Percentiles rank a stretch among this genome's conserved stretches.
Conservation (phyloP, 2,888 invertebrate genomes). For the Drosophila engyochracea region DNA sequence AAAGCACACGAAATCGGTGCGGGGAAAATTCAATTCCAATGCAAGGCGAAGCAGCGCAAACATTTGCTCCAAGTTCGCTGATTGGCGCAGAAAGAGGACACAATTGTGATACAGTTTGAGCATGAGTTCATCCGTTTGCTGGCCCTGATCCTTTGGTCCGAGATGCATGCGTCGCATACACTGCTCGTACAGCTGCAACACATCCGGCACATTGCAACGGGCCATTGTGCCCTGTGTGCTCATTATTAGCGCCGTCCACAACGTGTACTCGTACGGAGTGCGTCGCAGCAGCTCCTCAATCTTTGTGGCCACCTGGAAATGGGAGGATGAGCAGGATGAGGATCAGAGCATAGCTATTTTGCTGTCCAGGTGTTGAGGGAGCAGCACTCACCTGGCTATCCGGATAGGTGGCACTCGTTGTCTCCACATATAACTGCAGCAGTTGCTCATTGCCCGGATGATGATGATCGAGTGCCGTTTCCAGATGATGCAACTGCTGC, state of each 20-base stretch:
- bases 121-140: conserved; percentile 76
- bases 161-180: conserved; percentile 85
- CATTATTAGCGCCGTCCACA: conserved; percentile 84
- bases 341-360: background rate
- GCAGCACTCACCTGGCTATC: conserved; percentile 86
- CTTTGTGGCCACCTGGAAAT: conserved; percentile 85
- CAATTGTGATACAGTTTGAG: conserved; percentile 86
- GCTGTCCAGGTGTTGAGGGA: background rate
- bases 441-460: conserved; percentile 87
- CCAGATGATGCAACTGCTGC: conserved; percentile 88
- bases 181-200: conserved; percentile 87
- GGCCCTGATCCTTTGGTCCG: conserved; percentile 42
- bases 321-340: background rate
- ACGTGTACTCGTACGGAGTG: conserved; percentile 80
- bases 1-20: conserved; percentile 82
- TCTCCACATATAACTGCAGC: conserved; percentile 84
- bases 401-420: conserved; percentile 86
- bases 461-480: conserved; percentile 87
- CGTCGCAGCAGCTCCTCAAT: conserved; percentile 73
- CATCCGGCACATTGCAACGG: conserved; percentile 87
- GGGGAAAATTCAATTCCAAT: conserved; percentile 88
- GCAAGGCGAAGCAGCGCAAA: conserved; percentile 90
- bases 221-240: conserved; percentile 87
- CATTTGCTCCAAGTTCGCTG: conserved; percentile 91
- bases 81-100: conserved; percentile 88